Evolutionary conservation across 2,113 vertebrate species (phyloP).

Genomic region (Bothrops jararaca): DNA sequence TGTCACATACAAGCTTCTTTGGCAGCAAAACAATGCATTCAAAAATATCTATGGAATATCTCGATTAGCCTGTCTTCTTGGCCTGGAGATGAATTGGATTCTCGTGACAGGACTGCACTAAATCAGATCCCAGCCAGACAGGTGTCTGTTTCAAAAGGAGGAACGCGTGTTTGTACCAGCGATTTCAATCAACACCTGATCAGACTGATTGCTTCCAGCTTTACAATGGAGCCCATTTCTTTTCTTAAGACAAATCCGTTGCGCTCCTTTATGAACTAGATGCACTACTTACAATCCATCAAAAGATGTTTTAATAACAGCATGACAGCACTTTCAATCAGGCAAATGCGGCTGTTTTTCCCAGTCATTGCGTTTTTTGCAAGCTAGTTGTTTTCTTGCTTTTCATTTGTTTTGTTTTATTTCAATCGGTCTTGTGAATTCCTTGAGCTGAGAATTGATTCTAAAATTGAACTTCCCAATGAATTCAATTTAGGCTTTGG

Average conservation of each 20-base stretch:
- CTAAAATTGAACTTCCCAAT: background rate
- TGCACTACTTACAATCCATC: background rate
- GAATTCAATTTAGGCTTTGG: background rate
- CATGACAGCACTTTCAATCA: background rate
- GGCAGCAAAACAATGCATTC: background rate
- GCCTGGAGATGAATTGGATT: constrained; percentile 31
- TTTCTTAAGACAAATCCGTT: constrained; percentile 51
- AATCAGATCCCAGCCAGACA: constrained; percentile 37
- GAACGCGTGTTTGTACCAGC: constrained; percentile 55
- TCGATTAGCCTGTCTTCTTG: constrained; percentile 28
- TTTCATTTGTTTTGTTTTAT: background rate
- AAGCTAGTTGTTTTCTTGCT: background rate
- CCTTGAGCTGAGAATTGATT: background rate
- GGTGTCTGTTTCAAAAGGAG: constrained; percentile 39
- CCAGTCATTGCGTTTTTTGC: background rate
- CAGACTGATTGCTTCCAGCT: constrained; percentile 54
- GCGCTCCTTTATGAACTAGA: constrained; percentile 21
- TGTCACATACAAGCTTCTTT: background rate
- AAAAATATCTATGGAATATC: constrained; percentile 3
- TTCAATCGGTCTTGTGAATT: background rate
- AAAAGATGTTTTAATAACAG: background rate
- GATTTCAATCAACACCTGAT: constrained; percentile 56
- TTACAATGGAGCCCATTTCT: constrained; percentile 54
- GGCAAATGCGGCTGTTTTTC: background rate
- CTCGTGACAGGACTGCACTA: constrained; percentile 47